phyloP scores from a whole-genome alignment of 2,888 invertebrate species.

The Adela reaumurella region DNA sequence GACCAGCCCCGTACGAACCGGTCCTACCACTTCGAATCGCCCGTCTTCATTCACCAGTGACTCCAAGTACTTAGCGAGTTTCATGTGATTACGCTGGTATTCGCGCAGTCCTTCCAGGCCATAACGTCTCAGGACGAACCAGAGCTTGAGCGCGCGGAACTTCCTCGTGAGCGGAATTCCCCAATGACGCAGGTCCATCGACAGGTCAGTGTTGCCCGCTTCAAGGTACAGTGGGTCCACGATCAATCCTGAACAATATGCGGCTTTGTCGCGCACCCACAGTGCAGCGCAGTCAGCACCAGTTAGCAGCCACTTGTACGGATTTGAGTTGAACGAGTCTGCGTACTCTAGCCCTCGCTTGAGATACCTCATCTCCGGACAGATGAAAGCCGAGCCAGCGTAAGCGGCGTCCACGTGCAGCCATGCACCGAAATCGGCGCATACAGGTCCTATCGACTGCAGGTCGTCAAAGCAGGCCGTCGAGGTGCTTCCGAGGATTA shows the following conservation, averaged over 20 bases:
- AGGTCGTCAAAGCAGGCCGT: constrained; percentile 82
- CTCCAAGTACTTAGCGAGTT: constrained; percentile 73
- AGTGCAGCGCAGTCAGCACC: constrained; percentile 83
- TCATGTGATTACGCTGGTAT: constrained; percentile 80
- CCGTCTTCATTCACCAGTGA: constrained; percentile 62
- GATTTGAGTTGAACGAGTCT: constrained; percentile 84
- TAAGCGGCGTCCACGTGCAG: constrained; percentile 87
- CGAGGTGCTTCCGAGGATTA: constrained; percentile 80
- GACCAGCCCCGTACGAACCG: constrained; percentile 71
- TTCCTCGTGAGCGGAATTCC: constrained; percentile 82
- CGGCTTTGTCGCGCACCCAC: constrained; percentile 76
- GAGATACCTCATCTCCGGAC: constrained; percentile 72
- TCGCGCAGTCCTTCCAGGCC: constrained; percentile 78
- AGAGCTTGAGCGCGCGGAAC: constrained; percentile 81
- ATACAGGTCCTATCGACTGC: constrained; percentile 71
- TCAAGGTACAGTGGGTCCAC: constrained; percentile 85
- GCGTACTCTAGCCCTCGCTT: constrained; percentile 69
- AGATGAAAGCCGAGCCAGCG: constrained; percentile 81
- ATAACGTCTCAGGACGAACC: constrained; percentile 82
- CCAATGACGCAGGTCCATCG: constrained; percentile 77
- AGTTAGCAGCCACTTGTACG: constrained; percentile 83
- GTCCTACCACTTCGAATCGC: constrained; percentile 74
- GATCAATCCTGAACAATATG: constrained; percentile 75
- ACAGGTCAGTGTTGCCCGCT: constrained; percentile 71
- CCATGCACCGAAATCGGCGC: constrained; percentile 65